These are phyloP conservation scores for Drosophila ercepeae DNA, from an alignment of 1,140 invertebrate genomes.

Conservation along the genomic window DNA sequence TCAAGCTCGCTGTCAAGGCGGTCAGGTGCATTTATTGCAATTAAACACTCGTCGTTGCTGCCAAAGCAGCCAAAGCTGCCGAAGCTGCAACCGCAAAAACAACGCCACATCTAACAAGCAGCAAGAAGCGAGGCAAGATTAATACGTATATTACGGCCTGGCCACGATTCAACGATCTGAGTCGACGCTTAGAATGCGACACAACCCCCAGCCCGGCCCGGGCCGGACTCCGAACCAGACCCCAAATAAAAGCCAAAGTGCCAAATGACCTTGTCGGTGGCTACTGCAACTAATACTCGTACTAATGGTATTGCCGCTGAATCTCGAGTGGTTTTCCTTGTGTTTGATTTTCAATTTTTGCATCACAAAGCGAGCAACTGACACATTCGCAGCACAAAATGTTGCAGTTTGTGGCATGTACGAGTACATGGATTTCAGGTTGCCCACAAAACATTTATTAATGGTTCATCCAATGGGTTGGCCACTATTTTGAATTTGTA, in stretches of 20 bases:
- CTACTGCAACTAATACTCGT: slow-evolving; percentile 14
- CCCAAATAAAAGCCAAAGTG: slow-evolving; percentile 75
- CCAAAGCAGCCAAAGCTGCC: slow-evolving; percentile 49
- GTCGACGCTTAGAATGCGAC: slow-evolving; percentile 54
- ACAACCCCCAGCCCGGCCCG: slow-evolving; percentile 15
- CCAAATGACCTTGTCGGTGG: slow-evolving; percentile 67
- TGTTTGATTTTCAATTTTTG: slow-evolving; percentile 77
- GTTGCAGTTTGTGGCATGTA: background rate
- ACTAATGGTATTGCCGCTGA: slow-evolving; percentile 26
- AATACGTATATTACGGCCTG: slow-evolving; percentile 52
- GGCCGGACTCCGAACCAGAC: slow-evolving; percentile 31
- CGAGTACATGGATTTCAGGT: background rate
- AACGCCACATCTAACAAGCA: slow-evolving; percentile 70
- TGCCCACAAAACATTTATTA: slow-evolving; percentile 5
- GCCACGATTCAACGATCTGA: slow-evolving; percentile 41
- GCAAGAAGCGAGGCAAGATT: slow-evolving; percentile 56
- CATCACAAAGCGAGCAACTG: slow-evolving; percentile 51
- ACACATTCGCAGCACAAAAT: slow-evolving; percentile 8
- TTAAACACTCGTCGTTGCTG: slow-evolving; percentile 78
- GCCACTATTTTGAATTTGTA: slow-evolving; percentile 7
- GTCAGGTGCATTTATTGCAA: slow-evolving; percentile 81
- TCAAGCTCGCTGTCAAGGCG: slow-evolving; percentile 63
- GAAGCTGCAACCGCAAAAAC: slow-evolving; percentile 52
- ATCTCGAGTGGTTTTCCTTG: slow-evolving; percentile 78
- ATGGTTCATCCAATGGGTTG: slow-evolving; percentile 17